phyloP scores from a whole-genome alignment of 2,888 invertebrate species.

The Tetanocera ferruginea region DNA sequence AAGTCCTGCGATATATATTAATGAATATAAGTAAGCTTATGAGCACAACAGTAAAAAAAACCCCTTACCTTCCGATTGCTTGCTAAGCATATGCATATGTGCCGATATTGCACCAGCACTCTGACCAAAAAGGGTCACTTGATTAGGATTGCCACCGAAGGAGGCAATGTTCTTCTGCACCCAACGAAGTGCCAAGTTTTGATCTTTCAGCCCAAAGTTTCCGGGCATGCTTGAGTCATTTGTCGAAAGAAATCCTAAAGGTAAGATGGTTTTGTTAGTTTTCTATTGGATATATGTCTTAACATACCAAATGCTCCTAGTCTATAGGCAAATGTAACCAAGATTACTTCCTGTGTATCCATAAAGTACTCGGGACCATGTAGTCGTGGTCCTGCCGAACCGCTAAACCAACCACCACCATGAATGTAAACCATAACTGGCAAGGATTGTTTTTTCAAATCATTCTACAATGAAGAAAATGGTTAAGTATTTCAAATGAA shows the following conservation, averaged over 20 bases:
- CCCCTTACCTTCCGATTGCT: constrained; percentile 50
- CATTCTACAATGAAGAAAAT: too few species aligned
- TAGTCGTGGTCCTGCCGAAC: constrained; percentile 67
- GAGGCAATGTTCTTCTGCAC: constrained; percentile 68
- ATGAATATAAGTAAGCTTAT: too few species aligned
- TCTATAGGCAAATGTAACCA: constrained; percentile 71
- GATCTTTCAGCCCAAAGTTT: constrained; percentile 72
- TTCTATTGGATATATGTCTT: not conserved
- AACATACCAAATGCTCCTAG: constrained; percentile 64
- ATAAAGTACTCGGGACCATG: constrained; percentile 72
- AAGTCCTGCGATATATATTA: constrained; percentile 54
- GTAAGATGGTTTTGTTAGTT: not conserved
- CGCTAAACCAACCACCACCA: constrained; percentile 72
- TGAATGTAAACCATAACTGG: constrained; percentile 73
- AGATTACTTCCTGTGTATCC: constrained; percentile 70
- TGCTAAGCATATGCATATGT: constrained; percentile 71
- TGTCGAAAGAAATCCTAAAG: constrained; percentile 70
- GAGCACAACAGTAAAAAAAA: not conserved
- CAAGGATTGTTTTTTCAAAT: constrained; percentile 40
- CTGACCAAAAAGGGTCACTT: constrained; percentile 71
- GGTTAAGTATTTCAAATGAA: too few species aligned
- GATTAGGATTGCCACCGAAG: constrained; percentile 70
- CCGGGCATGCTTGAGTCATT: constrained; percentile 70
- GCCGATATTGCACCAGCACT: constrained; percentile 71
- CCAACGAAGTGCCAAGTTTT: constrained; percentile 70